Evolutionary conservation across 92 coral and sea anemone genomes (phyloP).

Genomic region (Micromussa lordhowensis): DNA sequence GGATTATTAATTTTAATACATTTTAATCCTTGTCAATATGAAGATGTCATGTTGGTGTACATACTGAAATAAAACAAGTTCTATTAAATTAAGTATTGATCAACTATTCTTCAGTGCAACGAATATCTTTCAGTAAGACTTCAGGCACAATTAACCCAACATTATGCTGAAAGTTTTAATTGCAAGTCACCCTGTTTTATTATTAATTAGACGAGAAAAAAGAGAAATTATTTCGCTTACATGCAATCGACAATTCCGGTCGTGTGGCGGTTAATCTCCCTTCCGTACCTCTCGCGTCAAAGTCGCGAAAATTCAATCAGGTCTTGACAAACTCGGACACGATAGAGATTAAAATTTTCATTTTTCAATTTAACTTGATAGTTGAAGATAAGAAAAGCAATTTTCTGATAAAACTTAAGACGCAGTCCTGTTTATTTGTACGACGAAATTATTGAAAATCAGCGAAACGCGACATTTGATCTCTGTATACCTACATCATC

Average conservation of each 20-base stretch:
- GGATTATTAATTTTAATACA: background rate
- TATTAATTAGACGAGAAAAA: background rate
- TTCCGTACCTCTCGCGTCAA: background rate
- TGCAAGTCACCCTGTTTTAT: background rate
- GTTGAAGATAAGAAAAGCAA: conserved; percentile 17
- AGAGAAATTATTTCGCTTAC: background rate
- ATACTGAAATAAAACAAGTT: background rate
- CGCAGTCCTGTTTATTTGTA: background rate
- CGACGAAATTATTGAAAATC: conserved; percentile 7
- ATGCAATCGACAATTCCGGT: background rate
- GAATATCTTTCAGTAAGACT: conserved; percentile 11
- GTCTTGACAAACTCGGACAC: conserved; percentile 18
- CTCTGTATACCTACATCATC: background rate
- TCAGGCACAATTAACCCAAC: background rate
- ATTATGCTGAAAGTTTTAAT: background rate
- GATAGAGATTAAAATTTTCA: conserved; percentile 26
- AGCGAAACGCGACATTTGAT: conserved; percentile 4
- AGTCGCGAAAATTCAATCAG: conserved; percentile 5
- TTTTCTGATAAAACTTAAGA: background rate
- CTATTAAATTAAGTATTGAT: conserved; percentile 12
- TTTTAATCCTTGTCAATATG: conserved; percentile 5
- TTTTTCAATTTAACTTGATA: conserved; percentile 16
- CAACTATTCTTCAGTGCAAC: conserved; percentile 6
- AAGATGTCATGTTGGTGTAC: conserved; percentile 19
- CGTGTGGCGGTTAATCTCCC: conserved; percentile 9